Evolutionary conservation across 2,113 vertebrate species (phyloP).

Genomic region (Psittacara wagleri): DNA sequence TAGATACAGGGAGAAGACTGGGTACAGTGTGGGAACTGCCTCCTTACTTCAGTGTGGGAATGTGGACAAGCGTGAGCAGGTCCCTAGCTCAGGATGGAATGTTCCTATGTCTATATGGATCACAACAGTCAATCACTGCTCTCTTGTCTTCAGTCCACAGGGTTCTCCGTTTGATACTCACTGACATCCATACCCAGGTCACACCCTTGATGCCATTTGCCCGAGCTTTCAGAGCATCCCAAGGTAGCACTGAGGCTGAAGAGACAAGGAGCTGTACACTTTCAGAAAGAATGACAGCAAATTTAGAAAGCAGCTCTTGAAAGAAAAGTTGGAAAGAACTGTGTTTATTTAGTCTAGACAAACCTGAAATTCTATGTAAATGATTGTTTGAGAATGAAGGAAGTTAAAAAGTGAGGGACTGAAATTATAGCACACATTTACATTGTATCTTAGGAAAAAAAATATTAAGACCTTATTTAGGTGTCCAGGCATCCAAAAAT

Average conservation of each 20-base stretch:
- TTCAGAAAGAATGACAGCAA: background rate
- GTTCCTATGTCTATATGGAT: fast-evolving
- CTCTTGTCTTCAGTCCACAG: background rate
- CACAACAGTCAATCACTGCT: background rate
- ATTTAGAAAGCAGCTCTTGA: background rate
- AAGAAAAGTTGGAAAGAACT: background rate
- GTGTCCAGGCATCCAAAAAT: background rate
- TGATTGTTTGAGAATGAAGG: background rate
- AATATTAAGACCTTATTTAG: background rate
- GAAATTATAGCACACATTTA: background rate
- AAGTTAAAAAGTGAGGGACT: background rate
- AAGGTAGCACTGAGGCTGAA: background rate
- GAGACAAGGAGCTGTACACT: background rate
- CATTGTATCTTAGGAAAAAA: background rate
- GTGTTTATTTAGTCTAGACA: background rate
- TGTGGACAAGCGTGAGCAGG: background rate
- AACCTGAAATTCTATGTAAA: background rate
- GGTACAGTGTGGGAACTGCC: background rate
- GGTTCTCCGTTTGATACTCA: background rate
- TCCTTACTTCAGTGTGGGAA: background rate
- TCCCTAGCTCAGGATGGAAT: fast-evolving
- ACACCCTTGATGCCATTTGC: background rate
- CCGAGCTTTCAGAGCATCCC: background rate
- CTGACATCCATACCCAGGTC: background rate
- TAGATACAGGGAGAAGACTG: background rate